phyloP scores from a whole-genome alignment of 2,113 vertebrate species.

The Oxygymnocypris stewartii region DNA sequence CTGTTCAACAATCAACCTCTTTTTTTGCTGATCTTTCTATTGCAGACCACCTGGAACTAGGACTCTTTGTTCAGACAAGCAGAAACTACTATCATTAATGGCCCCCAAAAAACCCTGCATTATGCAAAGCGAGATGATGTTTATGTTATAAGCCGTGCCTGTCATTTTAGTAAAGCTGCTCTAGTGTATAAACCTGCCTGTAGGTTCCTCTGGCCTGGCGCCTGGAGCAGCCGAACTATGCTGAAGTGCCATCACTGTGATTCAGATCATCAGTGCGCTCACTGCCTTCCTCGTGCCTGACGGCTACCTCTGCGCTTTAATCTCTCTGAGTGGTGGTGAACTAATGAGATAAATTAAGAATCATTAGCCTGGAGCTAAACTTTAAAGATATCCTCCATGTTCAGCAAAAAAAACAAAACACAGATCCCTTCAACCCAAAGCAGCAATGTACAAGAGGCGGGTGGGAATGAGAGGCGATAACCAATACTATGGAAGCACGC shows the following conservation, averaged over 20 bases:
- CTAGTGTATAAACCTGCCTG: constrained; percentile 39
- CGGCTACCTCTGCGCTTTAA: constrained; percentile 56
- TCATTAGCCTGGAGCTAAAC: constrained; percentile 64
- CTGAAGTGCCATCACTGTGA: constrained; percentile 30
- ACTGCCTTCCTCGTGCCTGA: constrained; percentile 40
- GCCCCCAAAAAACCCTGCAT: neutral
- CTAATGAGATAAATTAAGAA: constrained; percentile 71
- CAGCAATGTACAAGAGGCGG: constrained; percentile 16
- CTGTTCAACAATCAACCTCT: neutral
- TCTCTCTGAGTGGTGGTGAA: constrained; percentile 67
- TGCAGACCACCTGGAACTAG: constrained; percentile 39
- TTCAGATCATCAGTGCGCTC: constrained; percentile 9
- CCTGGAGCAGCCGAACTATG: constrained; percentile 36
- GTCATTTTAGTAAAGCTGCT: constrained; percentile 41
- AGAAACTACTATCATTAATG: neutral
- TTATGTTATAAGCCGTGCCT: constrained; percentile 43
- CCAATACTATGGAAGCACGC: neutral
- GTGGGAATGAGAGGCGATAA: neutral
- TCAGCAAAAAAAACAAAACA: constrained; percentile 19
- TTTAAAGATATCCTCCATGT: constrained; percentile 49
- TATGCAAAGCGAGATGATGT: constrained; percentile 25
- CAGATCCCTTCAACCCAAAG: constrained; percentile 27
- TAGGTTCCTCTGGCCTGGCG: constrained; percentile 42
- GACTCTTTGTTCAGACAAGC: constrained; percentile 24
- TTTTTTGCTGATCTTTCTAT: neutral